These are phyloP conservation scores for Philopedon plagiatum DNA, from an alignment of 2,888 invertebrate species.

Conservation along the genomic window DNA sequence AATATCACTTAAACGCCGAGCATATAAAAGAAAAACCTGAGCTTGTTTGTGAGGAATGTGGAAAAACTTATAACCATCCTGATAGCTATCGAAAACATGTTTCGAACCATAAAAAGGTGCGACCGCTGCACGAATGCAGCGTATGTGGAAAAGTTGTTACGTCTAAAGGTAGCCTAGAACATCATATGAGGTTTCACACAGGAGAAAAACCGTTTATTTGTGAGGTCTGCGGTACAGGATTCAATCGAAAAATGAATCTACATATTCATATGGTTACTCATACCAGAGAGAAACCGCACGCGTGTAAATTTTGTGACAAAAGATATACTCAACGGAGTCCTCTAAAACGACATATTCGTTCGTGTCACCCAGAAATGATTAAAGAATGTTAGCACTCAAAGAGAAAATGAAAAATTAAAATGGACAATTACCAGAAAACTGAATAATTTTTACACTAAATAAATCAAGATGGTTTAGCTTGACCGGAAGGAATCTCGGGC, in stretches of 20 bases:
- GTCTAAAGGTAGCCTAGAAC: neutral
- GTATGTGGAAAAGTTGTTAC: slow-evolving; percentile 21
- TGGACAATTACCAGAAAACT: no score
- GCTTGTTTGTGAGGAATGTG: slow-evolving; percentile 69
- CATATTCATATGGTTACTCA: slow-evolving; percentile 32
- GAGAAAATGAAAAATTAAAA: no score
- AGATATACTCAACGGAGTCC: neutral
- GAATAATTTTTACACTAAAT: no score
- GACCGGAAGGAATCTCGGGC: no score
- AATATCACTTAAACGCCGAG: slow-evolving; percentile 51
- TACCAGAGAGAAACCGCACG: slow-evolving; percentile 37
- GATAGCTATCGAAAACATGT: slow-evolving; percentile 54
- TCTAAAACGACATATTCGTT: neutral
- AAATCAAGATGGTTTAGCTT: no score
- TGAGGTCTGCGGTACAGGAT: slow-evolving; percentile 65
- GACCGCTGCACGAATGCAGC: neutral
- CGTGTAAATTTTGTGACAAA: slow-evolving; percentile 19
- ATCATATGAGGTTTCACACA: slow-evolving; percentile 55
- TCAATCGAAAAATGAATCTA: slow-evolving; percentile 59
- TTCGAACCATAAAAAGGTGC: neutral
- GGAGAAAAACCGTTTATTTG: slow-evolving; percentile 60
- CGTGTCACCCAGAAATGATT: no score
- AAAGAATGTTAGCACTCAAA: no score
- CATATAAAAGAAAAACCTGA: slow-evolving; percentile 70
- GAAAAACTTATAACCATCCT: slow-evolving; percentile 68